Percentiles rank a stretch among this genome's conserved stretches.
phyloP scores from a whole-genome alignment of 2,888 invertebrate genomes.

The Ophion obscuratus region DNA sequence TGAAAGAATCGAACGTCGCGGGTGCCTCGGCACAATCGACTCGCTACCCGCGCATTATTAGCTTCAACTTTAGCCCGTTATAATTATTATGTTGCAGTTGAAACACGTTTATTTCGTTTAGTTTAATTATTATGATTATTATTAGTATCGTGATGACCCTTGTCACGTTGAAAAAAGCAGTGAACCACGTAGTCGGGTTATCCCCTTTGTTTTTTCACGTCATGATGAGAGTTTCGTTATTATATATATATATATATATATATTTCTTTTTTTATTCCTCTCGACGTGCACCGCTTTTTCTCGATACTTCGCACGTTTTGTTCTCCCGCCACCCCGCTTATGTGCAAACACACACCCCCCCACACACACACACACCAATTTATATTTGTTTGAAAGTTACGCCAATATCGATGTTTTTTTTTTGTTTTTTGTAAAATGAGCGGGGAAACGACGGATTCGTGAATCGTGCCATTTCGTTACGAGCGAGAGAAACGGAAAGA shows the following conservation, averaged over 20 bases:
- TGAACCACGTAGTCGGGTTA: slow-evolving; percentile 40
- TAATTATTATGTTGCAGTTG: slow-evolving; percentile 50
- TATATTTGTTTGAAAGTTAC: slow-evolving; percentile 37
- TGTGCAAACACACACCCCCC: slow-evolving; percentile 9
- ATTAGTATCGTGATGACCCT: slow-evolving; percentile 31
- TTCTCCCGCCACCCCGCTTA: slow-evolving; percentile 24
- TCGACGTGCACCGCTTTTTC: slow-evolving; percentile 33
- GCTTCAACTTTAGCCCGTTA: slow-evolving; percentile 37
- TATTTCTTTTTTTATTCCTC: slow-evolving; percentile 34
- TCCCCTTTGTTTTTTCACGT: slow-evolving; percentile 19
- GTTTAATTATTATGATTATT: slow-evolving; percentile 47
- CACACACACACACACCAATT: neutral
- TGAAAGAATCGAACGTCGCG: neutral
- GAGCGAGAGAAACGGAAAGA: slow-evolving; percentile 28
- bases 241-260: slow-evolving; percentile 10
- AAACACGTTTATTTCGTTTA: slow-evolving; percentile 59
- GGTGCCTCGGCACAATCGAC: slow-evolving; percentile 13
- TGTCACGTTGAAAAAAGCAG: slow-evolving; percentile 11
- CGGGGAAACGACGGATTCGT: slow-evolving; percentile 51
- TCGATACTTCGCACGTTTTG: slow-evolving; percentile 38
- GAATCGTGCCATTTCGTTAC: slow-evolving; percentile 63
- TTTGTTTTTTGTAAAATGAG: slow-evolving; percentile 40
- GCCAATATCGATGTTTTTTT: slow-evolving; percentile 46
- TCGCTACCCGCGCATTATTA: slow-evolving; percentile 50
- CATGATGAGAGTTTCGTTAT: slow-evolving; percentile 32